Evolutionary conservation across 2,113 vertebrate genomes (phyloP).

Genomic region (Rostratula benghalensis): DNA sequence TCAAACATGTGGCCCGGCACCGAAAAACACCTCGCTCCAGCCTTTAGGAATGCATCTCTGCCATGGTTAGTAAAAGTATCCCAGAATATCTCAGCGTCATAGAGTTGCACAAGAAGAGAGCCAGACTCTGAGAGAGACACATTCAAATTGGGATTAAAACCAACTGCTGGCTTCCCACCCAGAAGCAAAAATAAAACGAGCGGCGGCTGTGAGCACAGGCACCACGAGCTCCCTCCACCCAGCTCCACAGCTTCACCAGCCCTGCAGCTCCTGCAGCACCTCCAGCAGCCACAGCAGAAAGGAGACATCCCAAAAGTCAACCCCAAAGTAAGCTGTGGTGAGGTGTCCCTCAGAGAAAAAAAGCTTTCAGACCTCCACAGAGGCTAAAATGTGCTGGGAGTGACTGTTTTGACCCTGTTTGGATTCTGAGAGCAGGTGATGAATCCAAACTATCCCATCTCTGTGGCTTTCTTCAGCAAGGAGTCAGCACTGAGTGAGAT

Average conservation of each 20-base stretch:
- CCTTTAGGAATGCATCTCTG: constrained; percentile 1
- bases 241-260: fast-evolving
- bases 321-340: background rate
- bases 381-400: background rate
- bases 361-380: background rate
- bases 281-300: background rate
- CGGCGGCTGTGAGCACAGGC: background rate
- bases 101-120: background rate
- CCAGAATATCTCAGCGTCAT: background rate
- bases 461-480: background rate
- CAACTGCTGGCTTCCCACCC: constrained; percentile 38
- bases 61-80: constrained; percentile 28
- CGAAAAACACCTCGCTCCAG: background rate
- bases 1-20: constrained; percentile 5
- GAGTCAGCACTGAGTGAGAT: background rate
- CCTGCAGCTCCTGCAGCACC: background rate
- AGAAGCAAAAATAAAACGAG: background rate
- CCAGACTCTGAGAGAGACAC: background rate
- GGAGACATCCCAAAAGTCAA: background rate
- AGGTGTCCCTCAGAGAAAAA: background rate
- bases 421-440: background rate
- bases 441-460: background rate
- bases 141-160: constrained; percentile 41
- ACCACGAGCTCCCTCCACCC: background rate
- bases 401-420: background rate